These are phyloP conservation scores for Protobothrops mucrosquamatus DNA, from an alignment of 2,113 vertebrate genomes.

Conservation along the genomic window DNA sequence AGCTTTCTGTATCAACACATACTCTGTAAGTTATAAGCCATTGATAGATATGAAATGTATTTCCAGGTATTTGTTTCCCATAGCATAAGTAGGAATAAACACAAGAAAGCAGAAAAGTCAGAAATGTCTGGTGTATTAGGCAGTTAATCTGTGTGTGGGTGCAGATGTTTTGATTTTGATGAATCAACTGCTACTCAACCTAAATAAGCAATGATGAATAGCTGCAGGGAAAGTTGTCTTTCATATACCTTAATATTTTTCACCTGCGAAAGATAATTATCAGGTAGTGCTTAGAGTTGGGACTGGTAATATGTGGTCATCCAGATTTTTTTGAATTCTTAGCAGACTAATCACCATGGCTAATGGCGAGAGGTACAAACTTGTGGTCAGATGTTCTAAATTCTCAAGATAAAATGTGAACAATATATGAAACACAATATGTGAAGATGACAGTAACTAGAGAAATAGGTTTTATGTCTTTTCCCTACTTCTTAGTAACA, in stretches of 20 bases:
- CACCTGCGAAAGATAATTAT: not conserved
- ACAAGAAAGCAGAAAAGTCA: not conserved
- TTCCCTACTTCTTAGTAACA: not conserved
- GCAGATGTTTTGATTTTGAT: not conserved
- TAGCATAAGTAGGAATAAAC: not conserved
- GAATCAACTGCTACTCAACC: not conserved
- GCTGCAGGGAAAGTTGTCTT: not conserved
- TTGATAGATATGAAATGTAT: not conserved
- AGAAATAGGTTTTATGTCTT: not conserved
- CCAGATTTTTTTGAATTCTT: not conserved
- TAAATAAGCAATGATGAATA: not conserved
- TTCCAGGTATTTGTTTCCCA: not conserved
- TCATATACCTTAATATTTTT: not conserved
- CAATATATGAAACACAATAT: not conserved
- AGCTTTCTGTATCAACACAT: not conserved
- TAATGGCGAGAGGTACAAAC: not conserved
- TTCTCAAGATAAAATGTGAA: not conserved
- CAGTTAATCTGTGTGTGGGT: not conserved
- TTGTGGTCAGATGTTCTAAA: not conserved
- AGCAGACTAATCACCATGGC: not conserved
- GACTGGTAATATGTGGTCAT: not conserved
- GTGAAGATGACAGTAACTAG: not conserved
- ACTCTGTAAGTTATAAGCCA: not conserved
- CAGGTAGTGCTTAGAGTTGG: not conserved
- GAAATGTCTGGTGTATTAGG: not conserved